Percentiles rank a stretch among this genome's conserved stretches.
phyloP scores from a whole-genome alignment of 2,888 invertebrate genomes.

The Drymonia ruficornis region DNA sequence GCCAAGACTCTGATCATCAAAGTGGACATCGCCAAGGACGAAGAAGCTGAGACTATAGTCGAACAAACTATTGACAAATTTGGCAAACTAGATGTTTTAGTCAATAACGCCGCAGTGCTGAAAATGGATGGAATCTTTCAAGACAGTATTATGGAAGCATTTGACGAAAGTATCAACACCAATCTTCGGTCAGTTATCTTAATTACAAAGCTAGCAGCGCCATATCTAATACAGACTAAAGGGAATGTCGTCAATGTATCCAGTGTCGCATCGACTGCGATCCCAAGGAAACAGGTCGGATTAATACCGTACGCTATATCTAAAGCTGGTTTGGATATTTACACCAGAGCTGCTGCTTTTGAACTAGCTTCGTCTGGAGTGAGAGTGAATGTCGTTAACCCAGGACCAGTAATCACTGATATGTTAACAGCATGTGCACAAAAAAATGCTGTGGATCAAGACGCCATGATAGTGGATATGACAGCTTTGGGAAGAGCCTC shows the following conservation, averaged over 20 bases:
- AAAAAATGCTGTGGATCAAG: too few species aligned
- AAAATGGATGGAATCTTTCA: constrained; percentile 22
- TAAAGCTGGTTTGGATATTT: constrained; percentile 90
- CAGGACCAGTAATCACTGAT: constrained; percentile 86
- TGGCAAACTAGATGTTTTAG: constrained; percentile 47
- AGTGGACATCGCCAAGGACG: constrained; percentile 46
- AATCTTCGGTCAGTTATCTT: constrained; percentile 41
- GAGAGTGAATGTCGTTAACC: constrained; percentile 89
- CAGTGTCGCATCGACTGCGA: constrained; percentile 12
- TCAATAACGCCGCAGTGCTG: constrained; percentile 50
- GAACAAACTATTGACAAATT: constrained; percentile 38
- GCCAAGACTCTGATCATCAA: constrained; percentile 32
- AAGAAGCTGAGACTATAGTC: constrained; percentile 33
- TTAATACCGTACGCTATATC: constrained; percentile 85
- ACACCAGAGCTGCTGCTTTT: constrained; percentile 88
- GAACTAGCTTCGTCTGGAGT: constrained; percentile 85
- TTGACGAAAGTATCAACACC: constrained; percentile 35
- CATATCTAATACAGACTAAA: constrained; percentile 38
- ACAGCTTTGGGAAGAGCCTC: constrained; percentile 43
- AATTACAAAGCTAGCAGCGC: constrained; percentile 39
- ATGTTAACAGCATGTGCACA: constrained; percentile 17
- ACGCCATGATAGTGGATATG: background rate
- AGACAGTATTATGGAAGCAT: constrained; percentile 34
- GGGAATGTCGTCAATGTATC: constrained; percentile 39
- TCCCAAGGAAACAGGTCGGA: constrained; percentile 4